These are phyloP conservation scores for Melanogrammus aeglefinus DNA, from an alignment of 2,797 vertebrate genomes.

Conservation along the genomic window DNA sequence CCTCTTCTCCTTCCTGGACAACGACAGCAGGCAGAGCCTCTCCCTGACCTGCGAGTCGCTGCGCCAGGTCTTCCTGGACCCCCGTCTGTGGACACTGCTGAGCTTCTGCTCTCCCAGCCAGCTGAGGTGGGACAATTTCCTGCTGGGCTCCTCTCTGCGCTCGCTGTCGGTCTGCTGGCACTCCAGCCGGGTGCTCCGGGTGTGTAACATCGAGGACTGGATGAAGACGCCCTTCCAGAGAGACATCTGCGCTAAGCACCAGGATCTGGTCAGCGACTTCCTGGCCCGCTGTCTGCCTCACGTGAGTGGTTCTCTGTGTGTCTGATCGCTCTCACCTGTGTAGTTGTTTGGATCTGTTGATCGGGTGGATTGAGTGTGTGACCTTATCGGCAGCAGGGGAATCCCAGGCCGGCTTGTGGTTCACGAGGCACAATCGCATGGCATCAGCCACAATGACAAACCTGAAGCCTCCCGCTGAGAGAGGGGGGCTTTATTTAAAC, in stretches of 20 bases:
- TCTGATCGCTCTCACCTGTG: background rate
- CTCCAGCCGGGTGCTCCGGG: conserved; percentile 85
- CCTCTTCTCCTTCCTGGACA: conserved; percentile 93
- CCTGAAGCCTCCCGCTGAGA: background rate
- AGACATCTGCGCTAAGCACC: conserved; percentile 85
- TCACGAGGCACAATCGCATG: background rate
- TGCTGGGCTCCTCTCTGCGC: conserved; percentile 82
- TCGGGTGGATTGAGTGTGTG: background rate
- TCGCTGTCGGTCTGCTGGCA: conserved; percentile 86
- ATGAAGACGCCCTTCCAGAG: conserved; percentile 87
- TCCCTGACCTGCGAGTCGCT: conserved; percentile 80
- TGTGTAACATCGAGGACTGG: conserved; percentile 95
- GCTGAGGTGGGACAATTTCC: conserved; percentile 83
- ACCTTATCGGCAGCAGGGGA: background rate
- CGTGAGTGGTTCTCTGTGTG: conserved; percentile 64
- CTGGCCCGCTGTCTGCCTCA: conserved; percentile 72
- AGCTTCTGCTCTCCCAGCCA: conserved; percentile 82
- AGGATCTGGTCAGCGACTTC: conserved; percentile 80
- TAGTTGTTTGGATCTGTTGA: background rate
- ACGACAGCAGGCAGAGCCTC: conserved; percentile 80
- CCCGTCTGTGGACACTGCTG: conserved; percentile 82
- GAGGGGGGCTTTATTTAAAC: background rate
- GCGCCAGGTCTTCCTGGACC: conserved; percentile 81
- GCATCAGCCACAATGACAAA: background rate
- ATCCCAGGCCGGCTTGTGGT: background rate